Evolutionary conservation across 2,113 vertebrate species (phyloP), one percentile per base, ranked within the genome.

Genomic region (Notothenia rossii): DNA sequence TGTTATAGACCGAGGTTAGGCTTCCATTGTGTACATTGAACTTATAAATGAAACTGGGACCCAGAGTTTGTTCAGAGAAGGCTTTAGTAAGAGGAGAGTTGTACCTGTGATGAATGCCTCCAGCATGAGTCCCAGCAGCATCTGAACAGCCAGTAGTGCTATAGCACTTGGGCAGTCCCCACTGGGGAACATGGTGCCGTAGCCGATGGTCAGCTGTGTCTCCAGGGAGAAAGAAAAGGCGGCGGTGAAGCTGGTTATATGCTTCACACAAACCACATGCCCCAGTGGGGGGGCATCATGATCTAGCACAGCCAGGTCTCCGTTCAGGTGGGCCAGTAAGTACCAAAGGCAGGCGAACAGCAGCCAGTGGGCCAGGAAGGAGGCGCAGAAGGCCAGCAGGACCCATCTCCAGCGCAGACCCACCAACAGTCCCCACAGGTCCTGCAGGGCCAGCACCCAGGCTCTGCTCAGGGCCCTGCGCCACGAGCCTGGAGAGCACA

Each of bases 21-120:
- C 10, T 70, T 11, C 13, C 6, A 72, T 15, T 61, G 17, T 58
- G 25, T 56, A 18, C 33, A 18, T 63, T 72, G 50, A 36, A 71
- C 4, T 22, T 36, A 43, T 11, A 20, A 46, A 3, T 46, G 4
- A 67, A 33, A 68, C 2, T 53, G 29, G 29, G 17, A 51, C 49
- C 55, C 20, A 62, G 11, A 61, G 8, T 53, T 29, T 72, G 25
- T 75, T 1, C 36, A 56, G 59, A 25, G 22, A 55, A 49, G 60
- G n/a, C 11, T 61, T 71, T 64, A 60, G 46, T 13, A 53, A 64
- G 20, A 49, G 13, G 3, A 48, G 18, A 59, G 48, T 40, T 48
- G 93, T 97, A 99, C 98, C 98, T 96, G 98, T 99, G 86, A 99
- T 98, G 93, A 99, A 97, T 51, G 98, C 97, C 86, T 99, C 98